Evolutionary conservation across 2,113 vertebrate genomes (phyloP), one percentile per base, ranked within the genome.

Genomic region (Trogon surrucura): DNA sequence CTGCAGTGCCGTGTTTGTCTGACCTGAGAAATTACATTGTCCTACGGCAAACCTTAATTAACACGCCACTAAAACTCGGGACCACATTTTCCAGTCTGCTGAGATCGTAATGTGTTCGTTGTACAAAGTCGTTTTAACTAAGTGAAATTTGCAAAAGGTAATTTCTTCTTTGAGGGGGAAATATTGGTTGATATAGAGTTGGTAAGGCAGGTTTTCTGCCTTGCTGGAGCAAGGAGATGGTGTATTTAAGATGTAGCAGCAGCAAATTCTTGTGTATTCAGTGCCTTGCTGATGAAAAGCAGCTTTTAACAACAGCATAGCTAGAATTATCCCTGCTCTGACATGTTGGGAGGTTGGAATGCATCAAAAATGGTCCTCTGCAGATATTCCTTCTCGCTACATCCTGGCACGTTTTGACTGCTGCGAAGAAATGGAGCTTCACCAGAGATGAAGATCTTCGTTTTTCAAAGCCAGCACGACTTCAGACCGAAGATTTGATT

Each of bases 1-100:
- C 41, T 41, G 41, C 41, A 17, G 25, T 1, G 19, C 47, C 74
- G 70, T 5, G 0, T 79, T 57, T 32, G 41, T 61, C 61, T 58
- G 38, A 50, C 64, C 80, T 20, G 45, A 80, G 48, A 19, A 78
- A 73, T 72, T 2, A 8, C 34, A 0, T 13, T 27, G 72, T 75
- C 44, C 80, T 51, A 1, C 51, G n/a, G 82, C 86, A 44, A 17
- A 0, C 1, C n/a, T 80, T 66, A 41, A 85, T 79, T 66, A 85
- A 48, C 32, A 13, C 0, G 0, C 36, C 36, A 51, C 57, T 30
- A 47, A 54, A 44, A 70, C 22, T 41, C 11, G 0, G 47, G 20
- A 38, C 15, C 41, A 2, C n/a, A 2, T 50, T 85, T 70, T 87
- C 65, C 58, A 62, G 32, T 77, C 73, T 69, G 50, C 65, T 38